Evolutionary conservation across 2,113 vertebrate species (phyloP), one percentile per base, ranked within the genome.

Genomic region (Macroglossus sobrinus): DNA sequence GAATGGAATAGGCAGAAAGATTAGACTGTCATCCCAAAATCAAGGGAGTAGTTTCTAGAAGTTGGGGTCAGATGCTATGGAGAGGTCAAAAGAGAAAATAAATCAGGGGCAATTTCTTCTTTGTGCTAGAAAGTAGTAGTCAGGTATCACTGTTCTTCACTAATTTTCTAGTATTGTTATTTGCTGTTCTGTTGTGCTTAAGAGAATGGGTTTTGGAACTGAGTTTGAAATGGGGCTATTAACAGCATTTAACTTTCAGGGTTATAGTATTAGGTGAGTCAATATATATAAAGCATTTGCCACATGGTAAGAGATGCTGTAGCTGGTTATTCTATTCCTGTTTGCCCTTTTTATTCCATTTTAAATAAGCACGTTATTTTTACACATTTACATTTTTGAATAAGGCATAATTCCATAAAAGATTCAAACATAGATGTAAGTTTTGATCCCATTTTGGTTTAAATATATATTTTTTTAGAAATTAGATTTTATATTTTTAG

Each of bases 401-500:
- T 91, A n/a, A 64, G 22, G 26, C 22, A 16, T 84, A 76, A 93
- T 84, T 95, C 59, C 33, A 33, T 28, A 87, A 87, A 85, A 30
- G 47, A 71, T 64, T 88, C 61, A 75, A 94, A 71, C 33, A n/a
- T 80, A 82, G 35, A 35, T 84, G 12, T 64, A 78, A 80, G 5
- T 38, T 91, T 91, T 59, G 86, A 79, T 2, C 43, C 28, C 38
- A 68, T 93, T 79, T 74, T 40, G 22, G 35, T 76, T 43, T 43
- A 74, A 88, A 16, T 72, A 40, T 43, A 43, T 72, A 40, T 45
- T 30, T 47, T 53, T 87, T 33, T 47, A 75, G 26, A 93, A 89
- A 45, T 96, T 9, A 71, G 47, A 63, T 66, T 95, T 95, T 84
- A 24, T 81, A 86, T 71, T 91, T 84, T 53, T 76, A 85, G 53